These are phyloP conservation scores for Pseudorasbora parva DNA, from an alignment of 2,113 vertebrate species.

Conservation along the genomic window DNA sequence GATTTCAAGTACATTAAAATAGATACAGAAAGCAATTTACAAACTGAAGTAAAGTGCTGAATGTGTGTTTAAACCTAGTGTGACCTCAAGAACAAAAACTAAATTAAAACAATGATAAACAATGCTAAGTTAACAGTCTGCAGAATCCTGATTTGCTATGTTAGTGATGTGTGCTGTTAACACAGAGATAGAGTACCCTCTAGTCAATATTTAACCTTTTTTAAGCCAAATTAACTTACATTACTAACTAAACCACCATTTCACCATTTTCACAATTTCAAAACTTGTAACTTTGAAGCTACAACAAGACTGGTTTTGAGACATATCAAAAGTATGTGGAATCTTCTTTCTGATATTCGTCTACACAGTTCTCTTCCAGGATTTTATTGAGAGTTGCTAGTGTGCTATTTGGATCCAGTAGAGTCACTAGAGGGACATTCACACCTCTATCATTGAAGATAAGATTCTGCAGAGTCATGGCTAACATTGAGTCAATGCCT, in stretches of 20 bases:
- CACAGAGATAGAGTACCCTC: no score
- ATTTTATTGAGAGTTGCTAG: slow-evolving; percentile 70
- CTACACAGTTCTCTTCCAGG: slow-evolving; percentile 51
- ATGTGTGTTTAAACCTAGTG: background rate
- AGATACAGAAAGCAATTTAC: background rate
- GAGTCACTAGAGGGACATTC: slow-evolving; percentile 79
- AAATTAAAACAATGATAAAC: background rate
- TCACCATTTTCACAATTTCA: no score
- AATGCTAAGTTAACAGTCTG: background rate
- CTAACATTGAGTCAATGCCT: slow-evolving; percentile 85
- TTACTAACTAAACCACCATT: background rate
- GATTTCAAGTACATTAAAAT: background rate
- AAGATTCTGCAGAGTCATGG: slow-evolving; percentile 83
- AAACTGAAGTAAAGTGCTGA: background rate
- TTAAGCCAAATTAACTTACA: background rate
- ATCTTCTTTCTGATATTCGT: slow-evolving; percentile 5
- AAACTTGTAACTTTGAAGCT: background rate
- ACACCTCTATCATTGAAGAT: slow-evolving; percentile 77
- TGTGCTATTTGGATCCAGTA: slow-evolving; percentile 80
- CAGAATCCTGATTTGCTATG: background rate
- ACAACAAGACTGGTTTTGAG: background rate
- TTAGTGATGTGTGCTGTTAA: background rate
- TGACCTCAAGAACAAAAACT: background rate
- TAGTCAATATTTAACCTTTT: no score
- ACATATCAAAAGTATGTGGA: slow-evolving; percentile 5